Percentiles rank a stretch among this genome's conserved stretches.
Evolutionary conservation across 2,888 invertebrate species (phyloP).

Genomic region (Lasioglossum malachurum): DNA sequence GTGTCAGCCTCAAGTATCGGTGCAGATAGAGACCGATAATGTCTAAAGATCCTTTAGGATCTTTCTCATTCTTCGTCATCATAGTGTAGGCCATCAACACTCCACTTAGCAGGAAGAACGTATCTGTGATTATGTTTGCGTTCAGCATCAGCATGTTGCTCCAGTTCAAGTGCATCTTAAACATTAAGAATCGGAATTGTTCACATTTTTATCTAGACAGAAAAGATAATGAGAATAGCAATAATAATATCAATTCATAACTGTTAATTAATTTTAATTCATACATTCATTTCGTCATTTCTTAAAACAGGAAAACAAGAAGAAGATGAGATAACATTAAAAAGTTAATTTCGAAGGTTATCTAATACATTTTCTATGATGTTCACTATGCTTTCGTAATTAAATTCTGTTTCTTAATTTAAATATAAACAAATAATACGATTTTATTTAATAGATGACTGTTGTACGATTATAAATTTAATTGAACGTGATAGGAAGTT

Average conservation of each 20-base stretch:
- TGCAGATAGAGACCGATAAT: conserved; percentile 88
- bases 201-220: not conserved
- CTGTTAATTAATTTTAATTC: too few relatives aligned
- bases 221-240: not conserved
- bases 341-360: too few relatives aligned
- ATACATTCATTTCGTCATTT: too few relatives aligned
- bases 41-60: conserved; percentile 84
- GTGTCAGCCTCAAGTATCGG: conserved; percentile 91
- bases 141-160: conserved; percentile 79
- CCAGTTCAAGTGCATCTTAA: conserved; percentile 78
- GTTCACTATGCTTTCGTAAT: too few relatives aligned
- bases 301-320: too few relatives aligned
- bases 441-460: not conserved
- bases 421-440: not conserved
- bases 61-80: conserved; percentile 67
- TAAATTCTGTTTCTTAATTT: not conserved
- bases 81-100: conserved; percentile 77
- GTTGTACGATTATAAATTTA: not conserved
- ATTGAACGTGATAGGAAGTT: not conserved
- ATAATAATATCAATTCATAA: too few relatives aligned
- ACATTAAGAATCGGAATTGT: not conserved
- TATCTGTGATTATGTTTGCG: conserved; percentile 81
- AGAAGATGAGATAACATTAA: too few relatives aligned
- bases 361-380: too few relatives aligned
- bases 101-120: conserved; percentile 81